Evolutionary conservation across 2,113 vertebrate species (phyloP).

Genomic region (Dasyprocta punctata): DNA sequence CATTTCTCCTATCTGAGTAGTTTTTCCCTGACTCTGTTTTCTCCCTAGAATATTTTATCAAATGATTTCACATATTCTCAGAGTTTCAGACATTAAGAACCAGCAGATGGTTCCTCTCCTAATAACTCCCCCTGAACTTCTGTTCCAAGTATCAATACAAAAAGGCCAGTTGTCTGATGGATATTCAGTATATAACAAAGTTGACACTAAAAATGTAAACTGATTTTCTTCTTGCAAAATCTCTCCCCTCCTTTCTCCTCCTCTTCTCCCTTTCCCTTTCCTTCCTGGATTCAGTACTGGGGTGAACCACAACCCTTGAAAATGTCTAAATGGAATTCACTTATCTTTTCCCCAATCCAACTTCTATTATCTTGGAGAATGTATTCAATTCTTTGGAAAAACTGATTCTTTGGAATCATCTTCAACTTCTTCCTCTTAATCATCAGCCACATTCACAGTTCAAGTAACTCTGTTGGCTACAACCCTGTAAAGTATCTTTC

Average conservation of each 20-base stretch:
- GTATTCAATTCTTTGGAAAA: neutral
- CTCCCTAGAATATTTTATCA: neutral
- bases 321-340: neutral
- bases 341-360: neutral
- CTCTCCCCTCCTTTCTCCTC: neutral
- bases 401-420: neutral
- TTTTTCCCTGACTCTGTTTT: neutral
- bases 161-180: neutral
- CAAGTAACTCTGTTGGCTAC: neutral
- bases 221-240: conserved; percentile 1
- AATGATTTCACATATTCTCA: neutral
- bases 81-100: neutral
- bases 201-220: neutral
- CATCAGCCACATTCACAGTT: neutral
- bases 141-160: neutral
- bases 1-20: neutral
- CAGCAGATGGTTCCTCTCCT: neutral
- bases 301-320: neutral
- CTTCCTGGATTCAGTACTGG: neutral
- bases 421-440: neutral
- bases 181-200: neutral
- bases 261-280: neutral
- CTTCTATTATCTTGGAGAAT: neutral
- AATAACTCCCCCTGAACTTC: neutral
- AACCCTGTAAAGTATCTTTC: neutral